phyloP scores from a whole-genome alignment of 2,888 invertebrate genomes.

The Nudaria mundana region DNA sequence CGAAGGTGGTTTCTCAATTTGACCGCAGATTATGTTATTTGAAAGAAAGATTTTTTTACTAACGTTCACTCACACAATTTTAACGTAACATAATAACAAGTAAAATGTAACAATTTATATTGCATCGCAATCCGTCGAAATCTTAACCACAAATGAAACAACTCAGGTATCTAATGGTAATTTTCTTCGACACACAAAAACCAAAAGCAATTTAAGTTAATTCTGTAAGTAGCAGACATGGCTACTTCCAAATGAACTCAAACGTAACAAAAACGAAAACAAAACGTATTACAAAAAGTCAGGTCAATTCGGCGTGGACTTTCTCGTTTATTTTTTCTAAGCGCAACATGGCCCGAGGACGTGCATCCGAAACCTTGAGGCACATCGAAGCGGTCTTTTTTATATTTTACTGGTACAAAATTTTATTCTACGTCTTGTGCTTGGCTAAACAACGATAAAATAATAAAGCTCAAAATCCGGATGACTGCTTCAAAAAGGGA shows the following conservation, averaged over 20 bases:
- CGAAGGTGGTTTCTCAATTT: too few relatives aligned
- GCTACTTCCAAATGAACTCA: constrained; percentile 81
- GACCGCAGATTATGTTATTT: too few relatives aligned
- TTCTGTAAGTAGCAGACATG: constrained; percentile 77
- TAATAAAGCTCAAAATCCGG: constrained; percentile 63
- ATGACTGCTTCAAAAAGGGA: constrained; percentile 58
- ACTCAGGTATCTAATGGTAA: constrained; percentile 54
- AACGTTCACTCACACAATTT: too few relatives aligned
- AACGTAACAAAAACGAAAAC: constrained; percentile 79
- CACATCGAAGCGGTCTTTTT: too few relatives aligned
- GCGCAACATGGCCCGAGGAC: constrained; percentile 64
- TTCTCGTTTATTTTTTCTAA: constrained; percentile 78
- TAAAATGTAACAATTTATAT: constrained; percentile 22
- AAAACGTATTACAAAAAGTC: constrained; percentile 79
- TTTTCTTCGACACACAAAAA: constrained; percentile 59
- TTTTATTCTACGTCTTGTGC: constrained; percentile 67
- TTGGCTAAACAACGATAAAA: constrained; percentile 72
- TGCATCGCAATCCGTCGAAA: too few relatives aligned
- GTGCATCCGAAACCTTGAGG: constrained; percentile 76
- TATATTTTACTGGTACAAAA: constrained; percentile 63
- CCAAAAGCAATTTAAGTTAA: constrained; percentile 74
- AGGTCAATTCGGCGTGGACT: constrained; percentile 78
- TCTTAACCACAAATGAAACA: constrained; percentile 51
- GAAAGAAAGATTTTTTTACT: too few relatives aligned
- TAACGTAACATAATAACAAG: constrained; percentile 7